Percentiles rank a stretch among this genome's conserved stretches.
Conservation (phyloP, 2,888 invertebrate genomes). For the Corbicula japonica region DNA sequence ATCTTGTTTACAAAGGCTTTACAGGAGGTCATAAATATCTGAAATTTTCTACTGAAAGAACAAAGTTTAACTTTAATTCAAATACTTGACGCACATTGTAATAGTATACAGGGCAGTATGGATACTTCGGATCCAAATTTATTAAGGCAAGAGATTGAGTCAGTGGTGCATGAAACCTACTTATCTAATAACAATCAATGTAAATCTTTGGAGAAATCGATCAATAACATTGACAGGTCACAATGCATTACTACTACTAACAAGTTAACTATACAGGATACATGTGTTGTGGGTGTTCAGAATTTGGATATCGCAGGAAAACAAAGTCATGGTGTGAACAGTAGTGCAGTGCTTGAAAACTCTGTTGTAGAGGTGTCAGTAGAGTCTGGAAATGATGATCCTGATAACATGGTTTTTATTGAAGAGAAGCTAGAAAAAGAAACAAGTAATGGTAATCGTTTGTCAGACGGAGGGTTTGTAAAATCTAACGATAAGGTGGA, state of each 20-base stretch:
- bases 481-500: no score
- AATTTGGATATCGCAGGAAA: background rate
- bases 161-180: background rate
- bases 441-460: background rate
- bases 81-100: no score
- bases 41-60: no score
- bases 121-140: no score
- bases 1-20: no score
- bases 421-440: background rate
- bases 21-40: no score
- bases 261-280: conserved; percentile 23
- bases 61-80: no score
- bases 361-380: no score
- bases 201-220: conserved; percentile 25
- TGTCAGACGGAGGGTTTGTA: no score
- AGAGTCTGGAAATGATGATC: no score
- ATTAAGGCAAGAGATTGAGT: no score
- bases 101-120: no score
- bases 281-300: conserved; percentile 18
- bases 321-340: background rate
- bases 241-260: conserved; percentile 17
- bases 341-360: background rate
- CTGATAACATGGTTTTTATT: background rate
- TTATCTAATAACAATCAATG: conserved; percentile 25
- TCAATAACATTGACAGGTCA: conserved; percentile 24